A percentile compares a stretch with the other conserved stretches of the same genome.
phyloP scores from a whole-genome alignment of 2,113 vertebrate genomes.

The Aix galericulata region DNA sequence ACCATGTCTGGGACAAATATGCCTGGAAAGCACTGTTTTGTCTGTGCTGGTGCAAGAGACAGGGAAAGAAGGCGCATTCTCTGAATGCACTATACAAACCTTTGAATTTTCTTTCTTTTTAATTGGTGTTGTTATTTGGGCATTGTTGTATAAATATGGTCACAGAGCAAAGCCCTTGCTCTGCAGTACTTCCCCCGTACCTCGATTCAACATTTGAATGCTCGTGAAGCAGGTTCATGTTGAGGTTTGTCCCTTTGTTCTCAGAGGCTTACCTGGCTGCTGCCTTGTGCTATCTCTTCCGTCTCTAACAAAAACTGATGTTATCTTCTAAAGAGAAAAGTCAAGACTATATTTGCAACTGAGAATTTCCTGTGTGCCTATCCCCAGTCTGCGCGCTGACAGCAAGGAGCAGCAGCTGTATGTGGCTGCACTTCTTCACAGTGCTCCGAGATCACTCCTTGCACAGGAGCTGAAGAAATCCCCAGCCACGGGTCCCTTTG shows the following conservation, averaged over 20 bases:
- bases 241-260: constrained; percentile 33
- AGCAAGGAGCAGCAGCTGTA: not conserved
- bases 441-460: not conserved
- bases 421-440: accelerated
- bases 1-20: not conserved
- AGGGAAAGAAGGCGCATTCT: not conserved
- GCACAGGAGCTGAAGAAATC: constrained; percentile 43
- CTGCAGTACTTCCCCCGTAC: not conserved
- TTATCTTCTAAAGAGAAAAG: constrained; percentile 43
- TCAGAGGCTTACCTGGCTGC: constrained; percentile 35
- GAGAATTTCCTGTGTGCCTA: constrained; percentile 36
- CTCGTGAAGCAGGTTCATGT: not conserved
- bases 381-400: not conserved
- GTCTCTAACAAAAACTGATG: constrained; percentile 41
- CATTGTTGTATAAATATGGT: not conserved
- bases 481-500: constrained; percentile 37
- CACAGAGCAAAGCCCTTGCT: not conserved
- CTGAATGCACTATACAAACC: not conserved
- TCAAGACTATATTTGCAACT: not conserved
- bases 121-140: not conserved
- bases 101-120: not conserved
- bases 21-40: not conserved
- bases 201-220: not conserved
- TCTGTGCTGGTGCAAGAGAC: not conserved
- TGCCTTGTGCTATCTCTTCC: not conserved